phyloP scores from a whole-genome alignment of 2,797 vertebrate species.

The Chaetodon trifasciatus region DNA sequence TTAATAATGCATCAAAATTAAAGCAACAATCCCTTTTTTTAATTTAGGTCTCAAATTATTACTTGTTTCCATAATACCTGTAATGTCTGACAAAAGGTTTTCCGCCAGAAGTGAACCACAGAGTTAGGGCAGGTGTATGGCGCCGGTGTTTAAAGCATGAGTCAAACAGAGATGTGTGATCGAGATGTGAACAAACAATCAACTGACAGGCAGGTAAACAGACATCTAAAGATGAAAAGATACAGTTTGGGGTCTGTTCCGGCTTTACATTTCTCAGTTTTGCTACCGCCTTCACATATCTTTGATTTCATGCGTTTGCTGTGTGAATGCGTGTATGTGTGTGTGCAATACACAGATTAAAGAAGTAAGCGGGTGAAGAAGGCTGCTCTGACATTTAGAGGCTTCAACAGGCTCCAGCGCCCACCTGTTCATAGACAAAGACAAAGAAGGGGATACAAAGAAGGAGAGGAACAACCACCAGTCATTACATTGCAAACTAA shows the following conservation, averaged over 20 bases:
- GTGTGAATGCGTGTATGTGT: slow-evolving; percentile 32
- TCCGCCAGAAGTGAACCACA: slow-evolving; percentile 21
- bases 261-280: slow-evolving; percentile 65
- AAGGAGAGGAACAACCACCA: slow-evolving; percentile 61
- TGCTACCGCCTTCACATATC: slow-evolving; percentile 66
- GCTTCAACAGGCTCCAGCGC: slow-evolving; percentile 61
- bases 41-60: neutral
- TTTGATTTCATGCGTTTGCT: slow-evolving; percentile 73
- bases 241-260: slow-evolving; percentile 73
- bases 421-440: slow-evolving; percentile 73
- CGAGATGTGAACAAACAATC: slow-evolving; percentile 70
- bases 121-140: slow-evolving; percentile 55
- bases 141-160: slow-evolving; percentile 58
- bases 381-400: slow-evolving; percentile 86
- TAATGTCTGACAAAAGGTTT: slow-evolving; percentile 14
- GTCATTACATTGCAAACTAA: slow-evolving; percentile 50
- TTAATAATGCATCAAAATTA: neutral
- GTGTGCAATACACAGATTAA: slow-evolving; percentile 71
- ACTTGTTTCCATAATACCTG: neutral
- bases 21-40: neutral
- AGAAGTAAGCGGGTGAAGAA: slow-evolving; percentile 71
- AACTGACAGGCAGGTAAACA: slow-evolving; percentile 75
- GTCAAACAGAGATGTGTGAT: slow-evolving; percentile 70
- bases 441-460: neutral
- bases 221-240: slow-evolving; percentile 69